Base-by-base conservation (phyloP, 2,797 vertebrate species). In the Ispidina picta region DNA sequence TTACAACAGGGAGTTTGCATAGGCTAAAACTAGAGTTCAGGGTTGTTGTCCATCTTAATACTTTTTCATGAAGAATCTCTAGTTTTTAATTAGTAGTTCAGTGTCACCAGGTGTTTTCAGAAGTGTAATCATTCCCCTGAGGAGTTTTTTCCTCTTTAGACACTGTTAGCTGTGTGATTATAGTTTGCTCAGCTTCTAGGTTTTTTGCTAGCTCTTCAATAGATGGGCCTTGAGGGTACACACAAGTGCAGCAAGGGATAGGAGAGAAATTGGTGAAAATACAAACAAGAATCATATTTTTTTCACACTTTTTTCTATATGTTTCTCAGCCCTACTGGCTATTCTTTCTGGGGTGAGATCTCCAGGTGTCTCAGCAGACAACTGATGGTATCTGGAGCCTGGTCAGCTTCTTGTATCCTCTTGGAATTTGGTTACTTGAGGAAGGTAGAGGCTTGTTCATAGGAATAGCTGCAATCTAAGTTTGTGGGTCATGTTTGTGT, bases 171-270 rank as follows among this genome's bases (percentile, higher is more conserved):
- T 97, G 87, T n/a, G 93, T 94, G 74, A 89, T 91, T 41, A 87
- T 28, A 15, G 95, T 82, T 15, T 84, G 73, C 51, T 97, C 95
- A 11, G 74, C 93, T 90, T 97, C 95, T 46, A 96, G 76, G 26
- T 97, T 90, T 91, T 95, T 90, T 39, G 96, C 94, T 37, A 97
- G 11, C 23, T 97, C 94, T 77, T 97, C 93, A 22, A 58, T 95
- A 6, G 95, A 11, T 7, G 28, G 44, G 80, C 78, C 94, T 97
- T 83, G 43, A 52, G 26, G 31, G 68, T 8, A 18, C n/a, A 90
- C 19, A 52, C 0, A 7, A n/a, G 46, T 59, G 49, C 44, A 83
- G 55, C 58, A 51, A 77, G 64, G 81, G 31, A 72, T 59, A 23
- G 14, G 16, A 69, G 56, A 72, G 69, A 55, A 81, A 37, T 43